These are phyloP conservation scores for Orestias chungarensis DNA, from an alignment of 2,797 vertebrate genomes.

Conservation along the genomic window DNA sequence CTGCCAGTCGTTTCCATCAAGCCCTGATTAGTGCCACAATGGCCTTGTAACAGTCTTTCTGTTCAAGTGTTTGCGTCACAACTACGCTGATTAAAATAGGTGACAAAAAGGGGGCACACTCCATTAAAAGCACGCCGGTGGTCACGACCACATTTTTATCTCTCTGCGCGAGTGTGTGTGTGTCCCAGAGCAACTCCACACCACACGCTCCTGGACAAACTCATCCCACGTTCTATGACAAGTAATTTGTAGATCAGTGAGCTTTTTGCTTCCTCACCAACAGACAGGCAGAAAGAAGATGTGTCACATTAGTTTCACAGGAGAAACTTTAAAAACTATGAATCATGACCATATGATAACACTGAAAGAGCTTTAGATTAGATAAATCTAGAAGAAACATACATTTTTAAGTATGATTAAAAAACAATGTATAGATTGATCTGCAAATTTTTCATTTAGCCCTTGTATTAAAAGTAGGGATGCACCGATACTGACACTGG, in stretches of 20 bases:
- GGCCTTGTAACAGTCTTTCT: constrained; percentile 8
- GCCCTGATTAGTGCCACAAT: constrained; percentile 32
- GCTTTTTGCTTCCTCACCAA: constrained; percentile 33
- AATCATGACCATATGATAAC: neutral
- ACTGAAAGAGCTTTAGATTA: neutral
- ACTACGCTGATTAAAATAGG: constrained; percentile 40
- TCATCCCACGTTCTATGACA: constrained; percentile 16
- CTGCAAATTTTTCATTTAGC: neutral
- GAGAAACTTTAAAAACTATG: neutral
- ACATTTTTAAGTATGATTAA: neutral
- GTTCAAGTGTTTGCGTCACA: constrained; percentile 18
- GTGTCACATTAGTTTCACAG: constrained; percentile 12
- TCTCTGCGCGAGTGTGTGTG: neutral
- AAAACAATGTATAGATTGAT: neutral
- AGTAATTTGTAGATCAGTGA: constrained; percentile 32
- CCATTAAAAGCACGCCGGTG: constrained; percentile 34
- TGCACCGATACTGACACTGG: too few relatives aligned
- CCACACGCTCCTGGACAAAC: neutral
- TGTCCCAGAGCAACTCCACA: neutral
- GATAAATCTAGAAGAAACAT: neutral
- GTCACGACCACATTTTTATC: constrained; percentile 25
- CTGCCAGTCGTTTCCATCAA: constrained; percentile 35
- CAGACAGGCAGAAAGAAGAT: constrained; percentile 31
- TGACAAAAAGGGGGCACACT: constrained; percentile 29
- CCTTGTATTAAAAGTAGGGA: too few relatives aligned